Evolutionary conservation across 2,797 vertebrate genomes (phyloP), one percentile per base, ranked within the genome.

Genomic region (Intellagama lesueurii): DNA sequence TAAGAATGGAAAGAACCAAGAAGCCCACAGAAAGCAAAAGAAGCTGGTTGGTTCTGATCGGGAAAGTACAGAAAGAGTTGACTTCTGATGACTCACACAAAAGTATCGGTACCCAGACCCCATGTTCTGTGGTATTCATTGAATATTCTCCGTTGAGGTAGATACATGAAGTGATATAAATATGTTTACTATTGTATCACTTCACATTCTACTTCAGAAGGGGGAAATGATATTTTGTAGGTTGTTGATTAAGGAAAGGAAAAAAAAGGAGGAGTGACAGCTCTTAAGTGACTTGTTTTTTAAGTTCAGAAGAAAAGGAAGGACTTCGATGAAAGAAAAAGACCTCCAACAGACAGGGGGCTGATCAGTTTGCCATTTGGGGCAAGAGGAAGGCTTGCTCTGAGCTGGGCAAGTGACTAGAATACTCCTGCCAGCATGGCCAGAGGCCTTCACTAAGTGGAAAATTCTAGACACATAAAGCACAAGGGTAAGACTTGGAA

Each of bases 261-360:
- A 0, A 11, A 3, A 80, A 75, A 24, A 56, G 40, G 0, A 35
- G n/a, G 72, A 83, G 0, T 0, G 14, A 52, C 28, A 5, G 1
- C 24, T 83, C 75, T 30, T 5, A 24, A n/a, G 40, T 81, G 60
- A 56, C 77, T 19, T 2, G 44, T n/a, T 88, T 64, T 75, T 32
- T 60, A n/a, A 60, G 47, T 70, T 22, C 52, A 79, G 68, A 49
- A 89, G 17, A 40, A 4, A n/a, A 78, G 73, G 35, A 28, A 16
- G 28, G 16, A 32, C 3, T 56, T 32, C 40, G n/a, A 70, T 24
- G 30, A 73, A 9, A 72, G 32, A 49, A 12, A 4, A 47, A 9
- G 52, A 68, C n/a, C 52, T 11, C 9, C 52, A 56, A 56, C 9
- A 56, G 52, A 70, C 26, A 22, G 32, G 19, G 47, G 66, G 35